Base-by-base conservation (phyloP, 2,113 vertebrate genomes). In the Etheostoma spectabile region DNA sequence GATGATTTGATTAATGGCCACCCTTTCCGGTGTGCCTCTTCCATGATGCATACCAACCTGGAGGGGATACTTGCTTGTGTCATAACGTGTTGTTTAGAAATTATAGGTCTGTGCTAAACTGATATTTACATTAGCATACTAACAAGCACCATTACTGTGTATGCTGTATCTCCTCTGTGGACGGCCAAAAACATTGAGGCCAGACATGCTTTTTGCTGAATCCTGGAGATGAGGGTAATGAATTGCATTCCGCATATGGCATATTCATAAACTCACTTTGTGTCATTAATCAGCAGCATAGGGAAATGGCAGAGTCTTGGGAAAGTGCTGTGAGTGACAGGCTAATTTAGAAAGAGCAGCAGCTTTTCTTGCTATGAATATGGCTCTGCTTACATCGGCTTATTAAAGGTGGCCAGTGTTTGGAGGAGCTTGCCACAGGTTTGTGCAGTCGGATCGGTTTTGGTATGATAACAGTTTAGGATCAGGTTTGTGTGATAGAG, bases 61-160 rank as follows among this genome's bases (percentile, higher is more conserved):
- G 74, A 77, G 85, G 85, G 80, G 51, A 83, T 83, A 62, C 46
- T 52, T 66, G 42, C 79, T 85, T 67, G 70, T 79, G 87, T 89
- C 77, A 66, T 66, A 71, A 68, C 6, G 74, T 90, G 89, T 92
- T 73, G 33, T 63, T 72, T 82, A 73, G 63, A 79, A 92, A 93
- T 91, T 80, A 91, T 93, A 86, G 67, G 79, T 72, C 93, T 90
- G 70, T 88, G 73, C 77, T 93, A 85, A 94, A 92, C 89, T 89
- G 92, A 94, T 94, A 94, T 95, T 96, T 87, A 93, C 92, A 96
- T 95, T 94, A 94, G 94, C 95, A 95, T 94, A 94, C 95, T 96
- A 96, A 95, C 93, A 76, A 89, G 85, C 72, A 89, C 87, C 63
- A 91, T 93, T 92, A 95, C 89, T 83, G 82, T 59, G 74, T 83